Conservation (phyloP, 2,888 invertebrate species). For the Spicauda simplicius region DNA sequence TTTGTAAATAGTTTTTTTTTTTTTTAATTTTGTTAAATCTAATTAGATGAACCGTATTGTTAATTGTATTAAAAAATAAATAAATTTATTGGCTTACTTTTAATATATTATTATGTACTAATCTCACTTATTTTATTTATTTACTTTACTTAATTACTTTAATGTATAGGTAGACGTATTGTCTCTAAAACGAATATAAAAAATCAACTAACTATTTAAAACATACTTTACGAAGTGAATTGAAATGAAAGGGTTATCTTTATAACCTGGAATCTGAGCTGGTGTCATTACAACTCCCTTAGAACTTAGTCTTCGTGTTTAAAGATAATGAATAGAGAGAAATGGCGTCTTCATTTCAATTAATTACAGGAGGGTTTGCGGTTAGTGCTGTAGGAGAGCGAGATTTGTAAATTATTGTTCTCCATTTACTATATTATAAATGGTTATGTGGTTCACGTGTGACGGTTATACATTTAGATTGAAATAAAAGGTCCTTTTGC, state of each 20-base stretch:
- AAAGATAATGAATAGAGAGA: conserved; percentile 25
- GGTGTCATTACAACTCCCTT: conserved; percentile 10
- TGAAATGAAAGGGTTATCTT: conserved; percentile 5
- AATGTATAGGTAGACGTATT: too few species aligned
- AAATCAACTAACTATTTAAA: too few species aligned
- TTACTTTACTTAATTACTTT: too few species aligned
- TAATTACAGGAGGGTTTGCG: conserved; percentile 29
- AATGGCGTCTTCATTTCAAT: conserved; percentile 31
- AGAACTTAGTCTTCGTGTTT: conserved; percentile 27
- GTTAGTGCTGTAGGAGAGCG: conserved; percentile 9
- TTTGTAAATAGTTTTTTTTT: too few species aligned
- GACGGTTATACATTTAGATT: not conserved
- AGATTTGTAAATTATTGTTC: conserved; percentile 23
- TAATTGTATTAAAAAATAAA: too few species aligned
- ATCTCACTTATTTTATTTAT: too few species aligned
- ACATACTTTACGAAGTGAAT: too few species aligned
- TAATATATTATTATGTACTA: too few species aligned
- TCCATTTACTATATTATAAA: conserved; percentile 28
- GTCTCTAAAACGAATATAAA: too few species aligned
- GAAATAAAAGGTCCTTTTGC: conserved; percentile 15
- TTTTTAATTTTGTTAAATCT: too few species aligned
- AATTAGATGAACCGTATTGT: too few species aligned
- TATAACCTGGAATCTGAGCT: conserved; percentile 24
- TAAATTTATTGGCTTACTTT: too few species aligned
- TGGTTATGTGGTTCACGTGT: not conserved